Conservation (phyloP, 1,140 invertebrate genomes). For the Yoshiicerus persimilis region DNA sequence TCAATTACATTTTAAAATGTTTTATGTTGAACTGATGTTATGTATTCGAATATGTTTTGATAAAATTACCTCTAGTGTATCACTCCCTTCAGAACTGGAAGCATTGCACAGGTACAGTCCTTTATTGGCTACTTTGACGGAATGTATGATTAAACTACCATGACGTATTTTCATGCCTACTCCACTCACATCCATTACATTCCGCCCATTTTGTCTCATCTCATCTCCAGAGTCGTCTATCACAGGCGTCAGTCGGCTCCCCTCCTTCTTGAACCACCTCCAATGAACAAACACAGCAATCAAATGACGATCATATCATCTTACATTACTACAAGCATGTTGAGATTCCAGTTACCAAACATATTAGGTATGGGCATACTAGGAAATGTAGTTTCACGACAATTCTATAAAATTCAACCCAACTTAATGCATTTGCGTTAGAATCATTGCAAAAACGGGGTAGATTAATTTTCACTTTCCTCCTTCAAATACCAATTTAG, state of each 20-base stretch:
- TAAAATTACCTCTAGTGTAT: conserved; percentile 35
- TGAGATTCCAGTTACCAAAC: too few species aligned
- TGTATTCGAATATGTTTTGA: too few species aligned
- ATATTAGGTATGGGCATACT: too few species aligned
- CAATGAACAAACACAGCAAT: not conserved
- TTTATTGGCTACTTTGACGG: conserved; percentile 58
- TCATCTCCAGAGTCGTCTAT: conserved; percentile 37
- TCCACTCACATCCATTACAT: not conserved
- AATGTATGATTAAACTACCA: conserved; percentile 59
- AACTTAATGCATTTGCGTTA: too few species aligned
- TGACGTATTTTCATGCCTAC: conserved; percentile 54
- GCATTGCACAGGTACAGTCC: conserved; percentile 52
- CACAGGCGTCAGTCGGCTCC: conserved; percentile 28
- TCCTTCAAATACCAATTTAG: too few species aligned
- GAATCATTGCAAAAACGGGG: too few species aligned
- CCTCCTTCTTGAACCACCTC: conserved; percentile 40
- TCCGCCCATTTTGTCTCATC: conserved; percentile 22
- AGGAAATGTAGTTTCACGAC: too few species aligned
- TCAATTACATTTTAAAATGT: too few species aligned
- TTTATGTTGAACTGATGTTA: too few species aligned
- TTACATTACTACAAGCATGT: too few species aligned
- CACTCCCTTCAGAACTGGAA: conserved; percentile 32
- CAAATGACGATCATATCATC: not conserved
- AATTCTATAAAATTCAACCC: too few species aligned
- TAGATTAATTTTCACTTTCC: too few species aligned